These are phyloP conservation scores for Anguilla japonica DNA, from an alignment of 2,113 vertebrate species.

Conservation along the genomic window DNA sequence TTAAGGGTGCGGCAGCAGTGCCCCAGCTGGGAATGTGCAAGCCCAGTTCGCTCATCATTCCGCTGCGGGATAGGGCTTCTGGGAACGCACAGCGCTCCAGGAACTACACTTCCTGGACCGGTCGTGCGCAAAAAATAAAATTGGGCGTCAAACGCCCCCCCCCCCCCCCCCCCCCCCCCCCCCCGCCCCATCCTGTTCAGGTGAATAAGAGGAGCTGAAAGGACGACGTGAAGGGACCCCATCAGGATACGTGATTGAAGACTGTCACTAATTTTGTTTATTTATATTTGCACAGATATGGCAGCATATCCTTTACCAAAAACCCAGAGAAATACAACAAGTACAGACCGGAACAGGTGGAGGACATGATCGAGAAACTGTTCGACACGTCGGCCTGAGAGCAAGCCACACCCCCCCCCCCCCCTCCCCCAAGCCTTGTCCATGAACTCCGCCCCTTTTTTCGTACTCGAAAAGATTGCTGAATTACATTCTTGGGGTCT, in stretches of 20 bases:
- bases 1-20: no score
- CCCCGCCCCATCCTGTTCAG: no score
- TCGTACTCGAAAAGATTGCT: not conserved
- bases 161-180: no score
- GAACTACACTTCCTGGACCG: no score
- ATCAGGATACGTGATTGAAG: not conserved
- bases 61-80: no score
- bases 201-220: not conserved
- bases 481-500: constrained; percentile 5
- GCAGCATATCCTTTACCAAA: constrained; percentile 93
- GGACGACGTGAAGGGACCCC: not conserved
- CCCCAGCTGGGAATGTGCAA: no score
- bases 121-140: no score
- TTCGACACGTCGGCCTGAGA: constrained; percentile 92
- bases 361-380: constrained; percentile 93
- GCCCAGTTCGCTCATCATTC: no score
- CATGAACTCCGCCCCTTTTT: not conserved
- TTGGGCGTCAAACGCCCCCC: no score
- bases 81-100: no score
- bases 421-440: not conserved
- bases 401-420: not conserved
- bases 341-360: constrained; percentile 90
- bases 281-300: constrained; percentile 68
- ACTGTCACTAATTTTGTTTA: not conserved
- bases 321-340: constrained; percentile 96